phyloP scores from a whole-genome alignment of 2,888 invertebrate genomes.

The Nomada fucata region DNA sequence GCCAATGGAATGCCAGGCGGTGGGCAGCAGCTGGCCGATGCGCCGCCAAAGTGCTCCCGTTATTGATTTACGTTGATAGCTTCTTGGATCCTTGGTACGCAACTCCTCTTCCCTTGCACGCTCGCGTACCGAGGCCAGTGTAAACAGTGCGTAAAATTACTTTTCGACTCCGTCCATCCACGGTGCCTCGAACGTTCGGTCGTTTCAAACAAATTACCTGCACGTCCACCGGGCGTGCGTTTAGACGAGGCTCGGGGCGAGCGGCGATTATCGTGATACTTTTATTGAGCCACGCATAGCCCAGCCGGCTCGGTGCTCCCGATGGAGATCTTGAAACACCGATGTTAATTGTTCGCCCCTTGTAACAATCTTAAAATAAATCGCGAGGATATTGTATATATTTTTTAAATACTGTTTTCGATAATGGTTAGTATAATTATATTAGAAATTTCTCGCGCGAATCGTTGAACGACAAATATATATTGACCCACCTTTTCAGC shows the following conservation, averaged over 20 bases:
- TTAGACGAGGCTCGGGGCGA: constrained; percentile 30
- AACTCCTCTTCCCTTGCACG: constrained; percentile 38
- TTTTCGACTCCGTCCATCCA: constrained; percentile 52
- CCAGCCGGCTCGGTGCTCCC: not conserved
- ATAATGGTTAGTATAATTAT: too few relatives aligned
- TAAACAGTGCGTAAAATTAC: constrained; percentile 75
- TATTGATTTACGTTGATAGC: constrained; percentile 82
- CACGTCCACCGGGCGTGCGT: constrained; percentile 29
- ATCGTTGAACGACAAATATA: too few relatives aligned
- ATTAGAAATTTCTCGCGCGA: too few relatives aligned
- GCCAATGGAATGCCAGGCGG: constrained; percentile 72
- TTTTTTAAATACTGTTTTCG: too few relatives aligned
- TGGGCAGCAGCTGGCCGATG: constrained; percentile 79
- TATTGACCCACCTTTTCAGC: too few relatives aligned
- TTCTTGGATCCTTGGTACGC: constrained; percentile 71
- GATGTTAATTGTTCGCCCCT: constrained; percentile 13
- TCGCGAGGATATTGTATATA: too few relatives aligned
- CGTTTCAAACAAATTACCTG: constrained; percentile 55
- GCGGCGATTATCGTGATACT: constrained; percentile 26
- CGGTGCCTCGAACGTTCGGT: constrained; percentile 21
- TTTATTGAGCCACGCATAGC: constrained; percentile 6
- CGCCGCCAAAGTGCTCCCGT: constrained; percentile 79
- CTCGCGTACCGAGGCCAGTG: constrained; percentile 64
- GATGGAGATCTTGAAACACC: constrained; percentile 16
- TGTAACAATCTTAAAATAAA: not conserved